Percentiles rank a stretch among this genome's conserved stretches.
phyloP scores from a whole-genome alignment of 37 sponge, comb jelly and placozoan genomes.

The Spongia lamella region DNA sequence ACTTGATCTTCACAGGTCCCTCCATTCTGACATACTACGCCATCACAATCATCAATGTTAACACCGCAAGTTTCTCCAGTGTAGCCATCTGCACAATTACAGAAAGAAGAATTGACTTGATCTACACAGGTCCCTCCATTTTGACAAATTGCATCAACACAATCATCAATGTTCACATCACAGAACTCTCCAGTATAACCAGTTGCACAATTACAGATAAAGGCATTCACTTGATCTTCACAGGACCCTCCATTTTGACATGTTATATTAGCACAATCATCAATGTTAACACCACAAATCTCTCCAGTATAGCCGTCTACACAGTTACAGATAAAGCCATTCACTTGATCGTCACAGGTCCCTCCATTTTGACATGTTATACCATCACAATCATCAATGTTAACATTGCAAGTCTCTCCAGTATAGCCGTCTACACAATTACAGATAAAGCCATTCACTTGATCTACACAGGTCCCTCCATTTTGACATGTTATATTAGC shows the following conservation, averaged over 20 bases:
- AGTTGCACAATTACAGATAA: slow-evolving; percentile 23
- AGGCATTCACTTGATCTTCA: slow-evolving; percentile 22
- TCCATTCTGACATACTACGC: slow-evolving; percentile 1
- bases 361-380: background rate
- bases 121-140: slow-evolving; percentile 71
- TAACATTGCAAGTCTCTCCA: slow-evolving; percentile 37
- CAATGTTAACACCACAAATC: slow-evolving; percentile 27
- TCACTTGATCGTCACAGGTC: slow-evolving; percentile 33
- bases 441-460: slow-evolving; percentile 28
- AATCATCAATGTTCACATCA: slow-evolving; percentile 38
- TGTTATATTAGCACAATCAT: slow-evolving; percentile 44
- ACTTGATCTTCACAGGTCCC: no score
- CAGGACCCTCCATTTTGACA: slow-evolving; percentile 56
- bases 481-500: slow-evolving; percentile 39
- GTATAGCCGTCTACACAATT: slow-evolving; percentile 47
- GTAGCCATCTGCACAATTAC: slow-evolving; percentile 57
- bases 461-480: slow-evolving; percentile 54
- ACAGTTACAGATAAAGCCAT: slow-evolving; percentile 57
- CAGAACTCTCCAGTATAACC: slow-evolving; percentile 2
- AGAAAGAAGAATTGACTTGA: slow-evolving; percentile 23
- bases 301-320: slow-evolving; percentile 36
- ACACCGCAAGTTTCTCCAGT: no score
- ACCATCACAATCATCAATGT: no score
- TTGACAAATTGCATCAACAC: slow-evolving; percentile 28
- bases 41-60: slow-evolving; percentile 6